Conservation (phyloP, 2,888 invertebrate species). For the Lucinisca nassula region DNA sequence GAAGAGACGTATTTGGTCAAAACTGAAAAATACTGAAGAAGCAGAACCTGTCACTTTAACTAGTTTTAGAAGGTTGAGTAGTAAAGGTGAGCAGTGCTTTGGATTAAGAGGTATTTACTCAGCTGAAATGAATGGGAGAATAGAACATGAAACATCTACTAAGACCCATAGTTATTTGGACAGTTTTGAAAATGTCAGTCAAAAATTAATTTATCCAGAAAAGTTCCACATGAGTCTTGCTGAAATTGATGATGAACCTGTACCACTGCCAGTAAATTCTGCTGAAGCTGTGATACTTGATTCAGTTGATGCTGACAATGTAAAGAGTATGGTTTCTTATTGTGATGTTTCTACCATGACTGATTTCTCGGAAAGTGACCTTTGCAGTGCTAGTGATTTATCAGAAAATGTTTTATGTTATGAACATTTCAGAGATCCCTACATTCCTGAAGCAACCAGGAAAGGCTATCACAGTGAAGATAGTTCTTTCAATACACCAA, state of each 20-base stretch:
- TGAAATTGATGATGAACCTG: not conserved
- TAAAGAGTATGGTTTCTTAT: not conserved
- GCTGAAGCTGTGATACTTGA: not conserved
- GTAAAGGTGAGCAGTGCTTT: not conserved
- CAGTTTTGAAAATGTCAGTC: too few relatives aligned
- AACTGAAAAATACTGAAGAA: not conserved
- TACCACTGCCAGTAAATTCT: not conserved
- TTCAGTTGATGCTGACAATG: not conserved
- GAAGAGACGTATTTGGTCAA: conserved; percentile 14
- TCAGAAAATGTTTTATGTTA: not conserved
- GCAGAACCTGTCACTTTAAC: conserved; percentile 40
- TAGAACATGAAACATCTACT: not conserved
- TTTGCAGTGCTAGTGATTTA: not conserved
- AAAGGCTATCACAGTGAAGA: not conserved
- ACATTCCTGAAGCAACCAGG: not conserved
- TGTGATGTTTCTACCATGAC: not conserved
- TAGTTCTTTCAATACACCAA: not conserved
- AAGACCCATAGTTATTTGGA: not conserved
- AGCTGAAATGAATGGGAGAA: not conserved
- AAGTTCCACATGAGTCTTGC: not conserved
- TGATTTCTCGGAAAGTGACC: not conserved
- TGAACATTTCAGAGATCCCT: not conserved
- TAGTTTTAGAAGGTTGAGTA: conserved; percentile 15
- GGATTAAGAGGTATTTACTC: not conserved
- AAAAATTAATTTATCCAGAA: not conserved